phyloP scores from a whole-genome alignment of 2,797 vertebrate species.

The Naso thynnoides region DNA sequence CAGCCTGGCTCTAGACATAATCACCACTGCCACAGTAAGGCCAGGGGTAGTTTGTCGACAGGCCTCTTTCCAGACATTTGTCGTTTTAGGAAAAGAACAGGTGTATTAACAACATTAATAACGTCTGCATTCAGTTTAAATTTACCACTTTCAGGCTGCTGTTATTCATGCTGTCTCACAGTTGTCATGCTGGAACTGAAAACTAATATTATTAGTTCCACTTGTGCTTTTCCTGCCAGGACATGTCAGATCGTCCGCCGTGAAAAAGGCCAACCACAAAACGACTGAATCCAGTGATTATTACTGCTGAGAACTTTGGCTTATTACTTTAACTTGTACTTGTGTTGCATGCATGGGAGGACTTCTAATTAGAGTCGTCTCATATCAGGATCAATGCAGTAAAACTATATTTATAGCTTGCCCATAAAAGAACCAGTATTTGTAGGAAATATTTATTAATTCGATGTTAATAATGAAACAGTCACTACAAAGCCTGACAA shows the following conservation, averaged over 20 bases:
- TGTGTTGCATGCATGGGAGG: neutral
- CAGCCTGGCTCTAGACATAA: neutral
- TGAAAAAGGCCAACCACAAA: neutral
- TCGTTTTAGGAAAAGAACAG: constrained; percentile 6
- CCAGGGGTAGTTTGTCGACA: neutral
- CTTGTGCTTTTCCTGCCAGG: constrained; percentile 3
- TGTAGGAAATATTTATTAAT: neutral
- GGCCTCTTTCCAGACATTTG: neutral
- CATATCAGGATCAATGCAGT: neutral
- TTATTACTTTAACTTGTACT: neutral
- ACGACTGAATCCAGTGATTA: neutral
- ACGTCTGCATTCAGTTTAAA: constrained; percentile 8
- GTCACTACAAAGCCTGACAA: constrained; percentile 1
- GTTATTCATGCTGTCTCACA: neutral
- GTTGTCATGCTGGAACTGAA: neutral
- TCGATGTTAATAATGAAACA: neutral
- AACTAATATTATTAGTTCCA: constrained; percentile 23
- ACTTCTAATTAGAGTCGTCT: neutral
- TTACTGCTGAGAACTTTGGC: neutral
- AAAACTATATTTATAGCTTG: constrained; percentile 1
- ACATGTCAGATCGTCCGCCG: neutral
- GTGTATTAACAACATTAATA: constrained; percentile 28
- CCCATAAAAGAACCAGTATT: neutral
- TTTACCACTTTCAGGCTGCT: neutral
- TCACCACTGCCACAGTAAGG: neutral